Evolutionary conservation across 2,797 vertebrate genomes (phyloP).

Genomic region (Acropternis orthonyx): DNA sequence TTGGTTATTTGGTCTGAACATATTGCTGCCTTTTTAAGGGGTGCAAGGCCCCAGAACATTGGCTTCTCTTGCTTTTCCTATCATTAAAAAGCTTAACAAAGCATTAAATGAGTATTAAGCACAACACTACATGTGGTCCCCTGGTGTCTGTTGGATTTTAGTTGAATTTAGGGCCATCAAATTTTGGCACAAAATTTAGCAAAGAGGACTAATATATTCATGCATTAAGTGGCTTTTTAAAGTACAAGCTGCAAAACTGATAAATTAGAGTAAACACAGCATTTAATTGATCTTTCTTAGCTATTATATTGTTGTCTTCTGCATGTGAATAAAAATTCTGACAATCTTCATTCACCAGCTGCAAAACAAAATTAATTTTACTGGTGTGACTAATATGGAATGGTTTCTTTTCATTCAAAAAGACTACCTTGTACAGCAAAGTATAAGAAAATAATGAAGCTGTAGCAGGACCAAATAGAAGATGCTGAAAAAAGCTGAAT

Average conservation of each 20-base stretch:
- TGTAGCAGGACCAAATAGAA: background rate
- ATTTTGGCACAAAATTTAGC: background rate
- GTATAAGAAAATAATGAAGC: constrained; percentile 20
- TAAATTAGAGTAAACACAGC: background rate
- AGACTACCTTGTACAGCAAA: background rate
- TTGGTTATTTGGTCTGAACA: background rate
- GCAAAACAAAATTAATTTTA: background rate
- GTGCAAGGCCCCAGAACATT: background rate
- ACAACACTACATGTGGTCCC: background rate
- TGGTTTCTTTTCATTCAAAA: background rate
- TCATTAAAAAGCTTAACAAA: background rate
- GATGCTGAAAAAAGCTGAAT: background rate
- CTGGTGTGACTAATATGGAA: background rate
- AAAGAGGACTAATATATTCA: background rate
- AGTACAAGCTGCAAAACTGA: background rate
- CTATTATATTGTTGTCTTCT: background rate
- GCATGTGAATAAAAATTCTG: background rate
- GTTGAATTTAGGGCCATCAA: background rate
- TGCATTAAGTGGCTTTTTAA: background rate
- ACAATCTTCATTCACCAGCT: background rate
- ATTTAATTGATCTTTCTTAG: background rate
- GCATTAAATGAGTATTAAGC: background rate
- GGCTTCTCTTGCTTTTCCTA: background rate
- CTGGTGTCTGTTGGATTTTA: background rate
- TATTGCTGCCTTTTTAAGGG: background rate